Evolutionary conservation across 2,888 invertebrate genomes (phyloP).

Genomic region (Apamea monoglypha): DNA sequence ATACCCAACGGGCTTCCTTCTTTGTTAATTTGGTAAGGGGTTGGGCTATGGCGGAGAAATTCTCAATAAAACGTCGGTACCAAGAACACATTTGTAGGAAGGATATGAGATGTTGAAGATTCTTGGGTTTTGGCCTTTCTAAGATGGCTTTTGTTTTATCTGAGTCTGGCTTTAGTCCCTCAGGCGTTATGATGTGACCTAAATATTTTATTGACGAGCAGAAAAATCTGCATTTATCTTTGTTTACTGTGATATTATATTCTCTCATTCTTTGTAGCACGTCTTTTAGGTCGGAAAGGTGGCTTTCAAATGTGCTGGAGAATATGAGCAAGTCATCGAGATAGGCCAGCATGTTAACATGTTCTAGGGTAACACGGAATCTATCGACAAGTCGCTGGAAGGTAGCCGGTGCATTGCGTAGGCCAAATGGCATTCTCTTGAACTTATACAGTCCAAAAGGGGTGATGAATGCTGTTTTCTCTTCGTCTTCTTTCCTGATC

Average conservation of each 20-base stretch:
- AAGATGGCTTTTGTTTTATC: too few species aligned
- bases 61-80: too few species aligned
- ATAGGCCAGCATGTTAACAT: constrained; percentile 20
- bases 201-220: constrained; percentile 48
- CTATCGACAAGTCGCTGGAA: constrained; percentile 63
- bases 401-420: constrained; percentile 70
- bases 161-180: too few species aligned
- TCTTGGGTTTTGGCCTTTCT: too few species aligned
- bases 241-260: constrained; percentile 18
- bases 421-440: constrained; percentile 70
- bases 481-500: not conserved
- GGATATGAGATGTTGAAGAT: too few species aligned
- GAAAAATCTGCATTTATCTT: constrained; percentile 36
- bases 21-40: too few species aligned
- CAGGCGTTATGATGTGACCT: constrained; percentile 49
- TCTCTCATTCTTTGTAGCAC: constrained; percentile 17
- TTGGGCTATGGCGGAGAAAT: too few species aligned
- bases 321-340: constrained; percentile 21
- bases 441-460: constrained; percentile 41
- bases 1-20: too few species aligned
- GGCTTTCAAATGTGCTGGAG: constrained; percentile 3
- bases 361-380: constrained; percentile 16
- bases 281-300: constrained; percentile 2
- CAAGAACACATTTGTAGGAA: too few species aligned
- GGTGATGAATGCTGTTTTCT: not conserved